Evolutionary conservation across 2,113 vertebrate species (phyloP).

Genomic region (Aegithalos caudatus): DNA sequence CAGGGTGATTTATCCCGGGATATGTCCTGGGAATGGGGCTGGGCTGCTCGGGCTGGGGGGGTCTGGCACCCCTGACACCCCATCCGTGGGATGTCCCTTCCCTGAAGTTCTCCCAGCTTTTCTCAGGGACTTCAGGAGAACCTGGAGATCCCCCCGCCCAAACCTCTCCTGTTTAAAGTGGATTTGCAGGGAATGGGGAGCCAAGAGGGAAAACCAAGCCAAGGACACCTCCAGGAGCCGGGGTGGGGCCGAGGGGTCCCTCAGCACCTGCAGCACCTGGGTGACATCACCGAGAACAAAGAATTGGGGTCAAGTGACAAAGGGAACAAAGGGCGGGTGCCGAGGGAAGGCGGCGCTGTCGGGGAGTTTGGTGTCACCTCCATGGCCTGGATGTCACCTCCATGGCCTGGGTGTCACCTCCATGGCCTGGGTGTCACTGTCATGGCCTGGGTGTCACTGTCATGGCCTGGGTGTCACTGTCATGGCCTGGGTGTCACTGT

Average conservation of each 20-base stretch:
- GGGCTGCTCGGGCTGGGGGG: not conserved
- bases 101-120: not conserved
- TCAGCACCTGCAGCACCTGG: not conserved
- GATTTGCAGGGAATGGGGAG: not conserved
- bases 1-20: not conserved
- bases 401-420: not conserved
- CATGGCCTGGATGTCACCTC: not conserved
- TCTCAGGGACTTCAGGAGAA: not conserved
- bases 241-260: not conserved
- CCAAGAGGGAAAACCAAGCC: not conserved
- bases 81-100: fast-evolving
- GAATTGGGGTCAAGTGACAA: not conserved
- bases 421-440: not conserved
- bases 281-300: not conserved
- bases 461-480: too few species aligned
- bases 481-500: too few species aligned
- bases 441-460: too few species aligned
- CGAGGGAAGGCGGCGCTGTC: not conserved
- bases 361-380: not conserved
- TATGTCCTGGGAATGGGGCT: fast-evolving
- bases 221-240: not conserved
- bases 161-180: fast-evolving
- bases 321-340: not conserved
- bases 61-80: not conserved
- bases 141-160: fast-evolving